Conservation (phyloP, 2,797 vertebrate genomes). For the Lutjanus campechanus region DNA sequence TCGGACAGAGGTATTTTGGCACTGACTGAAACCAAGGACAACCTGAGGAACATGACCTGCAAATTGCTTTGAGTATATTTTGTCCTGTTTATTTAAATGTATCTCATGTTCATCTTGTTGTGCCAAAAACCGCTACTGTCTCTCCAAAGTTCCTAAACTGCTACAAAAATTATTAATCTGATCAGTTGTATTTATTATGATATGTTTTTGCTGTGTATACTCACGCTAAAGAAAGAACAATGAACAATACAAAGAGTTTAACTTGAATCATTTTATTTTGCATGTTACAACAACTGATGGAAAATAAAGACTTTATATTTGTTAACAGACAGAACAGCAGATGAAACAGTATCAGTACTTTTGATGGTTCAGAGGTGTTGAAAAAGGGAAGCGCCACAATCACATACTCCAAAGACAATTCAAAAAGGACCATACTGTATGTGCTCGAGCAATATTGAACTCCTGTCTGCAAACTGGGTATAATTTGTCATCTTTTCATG, state of each 20-base stretch:
- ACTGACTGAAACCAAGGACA: slow-evolving; percentile 87
- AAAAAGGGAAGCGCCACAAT: slow-evolving; percentile 53
- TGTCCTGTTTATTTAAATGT: slow-evolving; percentile 57
- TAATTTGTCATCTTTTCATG: slow-evolving; percentile 33
- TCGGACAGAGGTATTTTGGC: slow-evolving; percentile 97
- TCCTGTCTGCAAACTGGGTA: slow-evolving; percentile 28
- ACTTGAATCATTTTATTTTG: slow-evolving; percentile 78
- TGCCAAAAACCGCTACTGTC: slow-evolving; percentile 66
- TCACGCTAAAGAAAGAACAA: slow-evolving; percentile 33
- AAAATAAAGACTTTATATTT: slow-evolving; percentile 83
- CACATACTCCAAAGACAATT: slow-evolving; percentile 56
- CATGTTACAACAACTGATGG: slow-evolving; percentile 68
- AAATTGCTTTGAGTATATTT: slow-evolving; percentile 49
- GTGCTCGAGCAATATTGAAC: slow-evolving; percentile 40
- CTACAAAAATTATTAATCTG: slow-evolving; percentile 15
- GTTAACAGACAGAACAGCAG: slow-evolving; percentile 69
- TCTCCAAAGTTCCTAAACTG: slow-evolving; percentile 51
- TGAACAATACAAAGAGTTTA: slow-evolving; percentile 48
- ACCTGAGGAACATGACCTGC: slow-evolving; percentile 61
- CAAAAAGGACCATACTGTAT: slow-evolving; percentile 42
- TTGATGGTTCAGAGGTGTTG: slow-evolving; percentile 34
- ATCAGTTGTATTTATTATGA: slow-evolving; percentile 61
- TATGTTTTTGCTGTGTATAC: slow-evolving; percentile 50
- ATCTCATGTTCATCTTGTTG: slow-evolving; percentile 64
- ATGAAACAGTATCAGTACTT: slow-evolving; percentile 48